These are phyloP conservation scores for Chrysaora quinquecirrha DNA, from an alignment of 30 jellyfish, hydroid and myxozoan genomes.

Conservation along the genomic window DNA sequence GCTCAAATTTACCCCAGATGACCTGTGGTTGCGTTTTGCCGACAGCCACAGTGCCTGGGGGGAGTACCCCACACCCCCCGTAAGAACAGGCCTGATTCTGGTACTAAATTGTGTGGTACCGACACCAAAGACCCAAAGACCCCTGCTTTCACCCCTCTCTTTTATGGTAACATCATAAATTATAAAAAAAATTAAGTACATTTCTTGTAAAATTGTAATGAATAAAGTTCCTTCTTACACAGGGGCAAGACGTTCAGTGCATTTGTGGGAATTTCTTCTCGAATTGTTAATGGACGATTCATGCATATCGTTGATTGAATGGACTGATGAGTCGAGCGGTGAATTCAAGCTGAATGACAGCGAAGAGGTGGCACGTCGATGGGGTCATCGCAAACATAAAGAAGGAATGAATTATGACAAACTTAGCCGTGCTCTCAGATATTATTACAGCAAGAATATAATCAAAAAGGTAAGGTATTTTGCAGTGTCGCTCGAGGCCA, in stretches of 20 bases:
- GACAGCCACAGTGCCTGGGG: too few relatives aligned
- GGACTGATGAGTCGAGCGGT: slow-evolving; percentile 98
- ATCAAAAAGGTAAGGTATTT: slow-evolving; percentile 78
- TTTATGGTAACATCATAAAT: too few relatives aligned
- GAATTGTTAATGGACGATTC: slow-evolving; percentile 96
- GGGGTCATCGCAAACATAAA: slow-evolving; percentile 98
- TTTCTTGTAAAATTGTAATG: too few relatives aligned
- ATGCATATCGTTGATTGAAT: slow-evolving; percentile 72
- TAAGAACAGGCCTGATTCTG: too few relatives aligned
- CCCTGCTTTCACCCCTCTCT: too few relatives aligned
- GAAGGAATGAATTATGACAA: slow-evolving; percentile 98
- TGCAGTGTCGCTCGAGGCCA: not conserved
- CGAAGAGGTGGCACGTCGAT: slow-evolving; percentile 95
- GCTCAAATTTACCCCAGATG: too few relatives aligned
- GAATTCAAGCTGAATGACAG: slow-evolving; percentile 92
- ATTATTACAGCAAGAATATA: slow-evolving; percentile 93
- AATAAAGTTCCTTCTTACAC: not conserved
- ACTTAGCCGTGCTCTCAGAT: slow-evolving; percentile 94
- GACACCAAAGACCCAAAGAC: too few relatives aligned
- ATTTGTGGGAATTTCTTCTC: slow-evolving; percentile 95
- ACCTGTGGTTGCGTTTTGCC: too few relatives aligned
- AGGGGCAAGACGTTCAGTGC: slow-evolving; percentile 99
- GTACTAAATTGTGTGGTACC: too few relatives aligned
- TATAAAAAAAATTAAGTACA: too few relatives aligned
- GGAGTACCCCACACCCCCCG: too few relatives aligned